These are phyloP conservation scores for Nycteola revayana DNA, from an alignment of 2,888 invertebrate species.

Conservation along the genomic window DNA sequence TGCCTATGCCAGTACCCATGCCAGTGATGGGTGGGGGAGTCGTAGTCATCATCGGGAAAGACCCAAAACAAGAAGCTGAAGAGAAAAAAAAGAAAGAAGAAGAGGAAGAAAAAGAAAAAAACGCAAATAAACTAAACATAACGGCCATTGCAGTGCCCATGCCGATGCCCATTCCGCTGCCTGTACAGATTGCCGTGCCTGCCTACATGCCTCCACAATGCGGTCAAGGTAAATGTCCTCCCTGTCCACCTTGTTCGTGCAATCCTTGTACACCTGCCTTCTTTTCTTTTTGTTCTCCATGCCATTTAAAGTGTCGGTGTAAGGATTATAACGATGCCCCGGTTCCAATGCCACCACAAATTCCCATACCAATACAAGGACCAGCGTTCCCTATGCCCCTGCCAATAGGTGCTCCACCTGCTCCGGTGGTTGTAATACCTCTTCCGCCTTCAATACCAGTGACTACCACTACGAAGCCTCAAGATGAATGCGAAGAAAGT, in stretches of 20 bases:
- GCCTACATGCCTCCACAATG: slow-evolving; percentile 30
- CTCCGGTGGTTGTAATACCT: slow-evolving; percentile 28
- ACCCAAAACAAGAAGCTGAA: no score
- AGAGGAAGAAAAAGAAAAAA: no score
- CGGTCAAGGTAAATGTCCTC: slow-evolving; percentile 44
- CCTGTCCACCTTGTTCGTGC: slow-evolving; percentile 65
- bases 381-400: slow-evolving; percentile 31
- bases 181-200: slow-evolving; percentile 46
- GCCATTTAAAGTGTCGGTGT: slow-evolving; percentile 62
- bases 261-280: slow-evolving; percentile 65
- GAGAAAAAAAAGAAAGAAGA: no score
- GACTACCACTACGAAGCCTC: neutral
- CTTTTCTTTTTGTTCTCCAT: slow-evolving; percentile 63
- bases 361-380: slow-evolving; percentile 28
- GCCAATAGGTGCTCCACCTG: slow-evolving; percentile 21
- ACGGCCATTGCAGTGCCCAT: slow-evolving; percentile 1
- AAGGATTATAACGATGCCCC: slow-evolving; percentile 40
- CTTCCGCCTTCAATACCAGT: slow-evolving; percentile 14
- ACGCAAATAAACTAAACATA: no score
- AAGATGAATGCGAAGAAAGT: slow-evolving; percentile 1
- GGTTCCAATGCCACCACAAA: slow-evolving; percentile 31
- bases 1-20: slow-evolving; percentile 13
- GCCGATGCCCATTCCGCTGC: neutral
- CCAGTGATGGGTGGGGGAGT: no score
- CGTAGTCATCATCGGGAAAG: no score